A percentile compares a stretch with the other conserved stretches of the same genome.
phyloP scores from a whole-genome alignment of 2,113 vertebrate species.

The Otocyon megalotis region DNA sequence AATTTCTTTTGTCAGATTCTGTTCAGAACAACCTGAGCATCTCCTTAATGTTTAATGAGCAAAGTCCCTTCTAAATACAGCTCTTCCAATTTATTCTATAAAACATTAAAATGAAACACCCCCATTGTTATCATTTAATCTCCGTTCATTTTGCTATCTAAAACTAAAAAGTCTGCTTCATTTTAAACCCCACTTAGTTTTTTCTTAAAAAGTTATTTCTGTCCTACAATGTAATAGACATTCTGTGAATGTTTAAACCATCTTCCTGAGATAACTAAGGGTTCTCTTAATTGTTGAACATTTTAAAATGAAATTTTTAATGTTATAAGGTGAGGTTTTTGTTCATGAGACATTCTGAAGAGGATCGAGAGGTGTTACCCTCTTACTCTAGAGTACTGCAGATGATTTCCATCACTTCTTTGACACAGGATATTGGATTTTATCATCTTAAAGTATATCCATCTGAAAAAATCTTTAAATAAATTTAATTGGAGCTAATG shows the following conservation, averaged over 20 bases:
- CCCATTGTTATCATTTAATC: neutral
- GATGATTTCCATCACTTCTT: neutral
- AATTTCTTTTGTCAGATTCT: neutral
- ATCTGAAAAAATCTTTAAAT: neutral
- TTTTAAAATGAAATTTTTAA: neutral
- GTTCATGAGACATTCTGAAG: conserved; percentile 30
- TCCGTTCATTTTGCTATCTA: neutral
- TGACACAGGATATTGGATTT: neutral
- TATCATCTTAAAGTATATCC: neutral
- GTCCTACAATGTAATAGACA: neutral
- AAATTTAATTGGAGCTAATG: conserved; percentile 41
- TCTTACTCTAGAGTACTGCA: neutral
- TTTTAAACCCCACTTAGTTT: neutral
- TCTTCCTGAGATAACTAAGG: conserved; percentile 13
- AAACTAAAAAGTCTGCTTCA: neutral
- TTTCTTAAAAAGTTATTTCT: conserved; percentile 28
- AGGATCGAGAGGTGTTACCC: neutral
- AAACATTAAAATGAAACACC: neutral
- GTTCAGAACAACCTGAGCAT: neutral
- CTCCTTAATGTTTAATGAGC: neutral
- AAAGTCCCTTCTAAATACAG: neutral
- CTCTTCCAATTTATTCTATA: neutral
- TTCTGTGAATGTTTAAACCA: neutral
- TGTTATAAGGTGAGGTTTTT: conserved; percentile 29
- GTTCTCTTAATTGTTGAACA: neutral